Evolutionary conservation across 2,888 invertebrate genomes (phyloP).

Genomic region (Petrophora chlorosata): DNA sequence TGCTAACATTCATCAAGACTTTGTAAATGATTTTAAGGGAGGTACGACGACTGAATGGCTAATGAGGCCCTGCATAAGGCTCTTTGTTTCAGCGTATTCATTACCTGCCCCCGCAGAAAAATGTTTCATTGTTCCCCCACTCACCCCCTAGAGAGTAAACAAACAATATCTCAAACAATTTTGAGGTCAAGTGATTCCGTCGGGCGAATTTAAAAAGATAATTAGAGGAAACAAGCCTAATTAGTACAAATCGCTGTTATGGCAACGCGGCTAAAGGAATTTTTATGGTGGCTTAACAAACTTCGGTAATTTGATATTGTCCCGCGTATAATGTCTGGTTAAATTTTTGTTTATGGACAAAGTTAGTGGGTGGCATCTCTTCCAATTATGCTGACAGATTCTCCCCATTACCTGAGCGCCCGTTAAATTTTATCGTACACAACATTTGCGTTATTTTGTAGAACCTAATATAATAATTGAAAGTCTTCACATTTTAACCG

Average conservation of each 20-base stretch:
- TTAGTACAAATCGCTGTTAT: constrained; percentile 50
- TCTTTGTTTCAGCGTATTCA: constrained; percentile 79
- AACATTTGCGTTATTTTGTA: not conserved
- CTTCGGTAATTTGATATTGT: constrained; percentile 25
- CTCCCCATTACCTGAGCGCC: constrained; percentile 13
- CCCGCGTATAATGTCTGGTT: constrained; percentile 21
- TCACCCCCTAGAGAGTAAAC: constrained; percentile 60
- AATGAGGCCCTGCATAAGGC: constrained; percentile 69
- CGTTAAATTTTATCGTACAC: constrained; percentile 4
- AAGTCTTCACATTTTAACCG: no score
- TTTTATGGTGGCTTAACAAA: constrained; percentile 29
- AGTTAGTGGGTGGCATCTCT: constrained; percentile 18
- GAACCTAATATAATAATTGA: no score
- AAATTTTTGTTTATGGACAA: constrained; percentile 22
- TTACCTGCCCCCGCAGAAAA: constrained; percentile 72
- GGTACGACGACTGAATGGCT: constrained; percentile 70
- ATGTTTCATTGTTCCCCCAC: constrained; percentile 62
- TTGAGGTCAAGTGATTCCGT: constrained; percentile 69
- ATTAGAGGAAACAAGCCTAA: constrained; percentile 64
- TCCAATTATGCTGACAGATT: constrained; percentile 19
- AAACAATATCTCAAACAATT: constrained; percentile 73
- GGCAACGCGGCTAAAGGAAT: constrained; percentile 32
- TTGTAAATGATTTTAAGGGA: constrained; percentile 75
- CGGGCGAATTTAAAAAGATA: constrained; percentile 57
- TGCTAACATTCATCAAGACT: constrained; percentile 69